Conservation (phyloP, 2,888 invertebrate genomes). For the Synanthedon vespiformis region DNA sequence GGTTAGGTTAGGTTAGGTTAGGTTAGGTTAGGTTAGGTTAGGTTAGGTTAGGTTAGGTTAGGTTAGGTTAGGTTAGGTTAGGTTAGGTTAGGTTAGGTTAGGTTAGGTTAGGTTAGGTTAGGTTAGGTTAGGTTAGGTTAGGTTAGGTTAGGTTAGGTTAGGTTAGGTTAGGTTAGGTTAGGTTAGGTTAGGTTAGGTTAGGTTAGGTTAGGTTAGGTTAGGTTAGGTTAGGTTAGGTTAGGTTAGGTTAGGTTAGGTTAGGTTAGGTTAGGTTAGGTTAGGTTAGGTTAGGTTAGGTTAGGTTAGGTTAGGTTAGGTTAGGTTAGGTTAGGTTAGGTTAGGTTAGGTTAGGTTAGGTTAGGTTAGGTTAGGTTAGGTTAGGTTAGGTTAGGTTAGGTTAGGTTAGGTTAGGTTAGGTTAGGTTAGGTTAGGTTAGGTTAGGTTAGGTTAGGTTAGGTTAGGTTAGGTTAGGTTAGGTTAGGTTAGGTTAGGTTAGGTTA, state of each 20-base stretch:
- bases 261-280: not conserved
- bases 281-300: not conserved
- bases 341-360: not conserved
- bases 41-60: not conserved
- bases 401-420: not conserved
- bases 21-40: not conserved
- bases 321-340: not conserved
- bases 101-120: not conserved
- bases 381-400: not conserved
- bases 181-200: not conserved
- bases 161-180: not conserved
- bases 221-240: not conserved
- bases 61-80: not conserved
- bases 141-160: not conserved
- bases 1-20: not conserved
- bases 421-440: not conserved
- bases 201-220: not conserved
- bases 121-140: not conserved
- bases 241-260: not conserved
- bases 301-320: not conserved
- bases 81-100: not conserved
- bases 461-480: not conserved
- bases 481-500: conserved; percentile 1
- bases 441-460: not conserved
- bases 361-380: not conserved